phyloP scores from a whole-genome alignment of 2,113 vertebrate species.

The Nyctibius bracteatus region DNA sequence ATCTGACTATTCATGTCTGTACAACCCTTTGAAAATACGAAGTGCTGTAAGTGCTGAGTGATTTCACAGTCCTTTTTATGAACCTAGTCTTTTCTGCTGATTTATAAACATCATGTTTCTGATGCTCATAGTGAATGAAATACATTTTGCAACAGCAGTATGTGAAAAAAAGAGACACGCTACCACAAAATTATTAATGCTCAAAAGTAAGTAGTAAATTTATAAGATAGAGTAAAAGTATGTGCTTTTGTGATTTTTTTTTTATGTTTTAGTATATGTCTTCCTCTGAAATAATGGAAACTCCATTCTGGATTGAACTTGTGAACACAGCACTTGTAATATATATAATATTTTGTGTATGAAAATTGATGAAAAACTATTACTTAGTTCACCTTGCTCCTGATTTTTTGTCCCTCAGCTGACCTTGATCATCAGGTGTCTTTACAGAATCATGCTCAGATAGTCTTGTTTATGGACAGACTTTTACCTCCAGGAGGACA shows the following conservation, averaged over 20 bases:
- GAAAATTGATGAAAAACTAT: neutral
- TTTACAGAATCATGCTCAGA: neutral
- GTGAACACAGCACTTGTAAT: neutral
- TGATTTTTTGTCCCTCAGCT: neutral
- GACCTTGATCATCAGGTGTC: neutral
- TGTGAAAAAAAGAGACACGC: neutral
- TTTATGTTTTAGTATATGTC: neutral
- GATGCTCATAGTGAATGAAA: neutral
- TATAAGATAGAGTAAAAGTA: neutral
- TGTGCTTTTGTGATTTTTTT: neutral
- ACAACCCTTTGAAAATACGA: neutral
- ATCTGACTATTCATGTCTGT: neutral
- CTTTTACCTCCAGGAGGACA: neutral
- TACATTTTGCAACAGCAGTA: neutral
- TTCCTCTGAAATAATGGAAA: neutral
- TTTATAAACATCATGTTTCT: neutral
- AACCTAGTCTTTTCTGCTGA: neutral
- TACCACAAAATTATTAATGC: neutral
- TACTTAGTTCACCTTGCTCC: neutral
- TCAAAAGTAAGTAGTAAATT: neutral
- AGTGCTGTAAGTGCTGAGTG: neutral
- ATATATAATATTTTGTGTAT: neutral
- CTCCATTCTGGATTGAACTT: neutral
- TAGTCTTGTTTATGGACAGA: neutral
- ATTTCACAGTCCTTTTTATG: conserved; percentile 2